Evolutionary conservation across 2,888 invertebrate species (phyloP), one percentile per base, ranked within the genome.

Genomic region (Troglohyphantes excavatus): DNA sequence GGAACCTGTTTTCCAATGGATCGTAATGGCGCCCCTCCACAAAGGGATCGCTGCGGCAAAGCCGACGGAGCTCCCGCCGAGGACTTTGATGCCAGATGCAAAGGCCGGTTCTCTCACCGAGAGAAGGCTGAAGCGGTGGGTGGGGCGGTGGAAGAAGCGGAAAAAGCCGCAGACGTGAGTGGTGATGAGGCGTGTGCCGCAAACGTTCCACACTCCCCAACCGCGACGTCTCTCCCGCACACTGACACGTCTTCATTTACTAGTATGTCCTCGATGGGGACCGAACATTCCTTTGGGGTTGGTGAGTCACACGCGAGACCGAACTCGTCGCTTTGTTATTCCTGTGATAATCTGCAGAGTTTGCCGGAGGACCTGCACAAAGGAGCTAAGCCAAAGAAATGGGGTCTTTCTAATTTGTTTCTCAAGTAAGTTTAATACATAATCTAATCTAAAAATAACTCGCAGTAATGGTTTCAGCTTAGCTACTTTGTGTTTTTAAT

Each of bases 251-350:
- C 91, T 2, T 91, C 91, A 6, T 91, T 91, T 78, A 91, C 91
- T 17, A 91, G 91, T 78, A 91, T 91, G 75, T 91, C 91, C 26
- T 91, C 91, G 63, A 72, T 90, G 23, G 91, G 91, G 11, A 91
- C 91, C 17, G 90, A 90, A 46, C 78, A 72, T 70, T 90, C 90
- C 43, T 85, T 90, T 46, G 81, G 90, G 33, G 85, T 90, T 63
- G 88, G 90, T 5, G 91, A 90, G 23, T 65, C 72, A 11, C 63
- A 75, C 46, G 85, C 63, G 13, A 61, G 78, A 21, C 68, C 84
- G 1, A 81, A 86, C 63, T 59, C 79, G 68, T 79, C 87, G n/a
- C 72, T 89, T 6, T 87, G 78, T 70, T 83, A 91, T 79, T 90
- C 87, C 73, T 84, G 87, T 83, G 91, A 90, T 84, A 88, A 90